Evolutionary conservation across 2,888 invertebrate genomes (phyloP).

Genomic region (Herminia tarsipennalis): DNA sequence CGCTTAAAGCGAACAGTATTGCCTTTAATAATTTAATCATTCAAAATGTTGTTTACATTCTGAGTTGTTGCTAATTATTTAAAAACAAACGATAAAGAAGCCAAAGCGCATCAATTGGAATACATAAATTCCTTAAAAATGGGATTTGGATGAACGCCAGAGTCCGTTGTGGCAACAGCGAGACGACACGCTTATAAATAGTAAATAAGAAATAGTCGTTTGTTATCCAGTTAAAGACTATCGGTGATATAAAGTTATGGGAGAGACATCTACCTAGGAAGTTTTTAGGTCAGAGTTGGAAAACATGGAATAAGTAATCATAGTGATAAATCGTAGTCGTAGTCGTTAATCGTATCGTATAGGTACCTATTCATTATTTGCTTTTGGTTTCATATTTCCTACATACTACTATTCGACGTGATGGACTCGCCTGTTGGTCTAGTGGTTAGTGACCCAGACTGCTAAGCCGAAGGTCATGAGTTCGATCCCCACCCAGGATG

Average conservation of each 20-base stretch:
- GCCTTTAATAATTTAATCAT: neutral
- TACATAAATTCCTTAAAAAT: conserved; percentile 50
- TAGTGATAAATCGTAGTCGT: too few relatives aligned
- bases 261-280: conserved; percentile 2
- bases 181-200: conserved; percentile 48
- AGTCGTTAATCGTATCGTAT: too few relatives aligned
- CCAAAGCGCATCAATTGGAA: conserved; percentile 43
- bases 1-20: neutral
- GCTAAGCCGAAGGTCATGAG: too few relatives aligned
- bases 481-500: too few relatives aligned
- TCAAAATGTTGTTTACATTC: conserved; percentile 5
- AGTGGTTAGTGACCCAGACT: too few relatives aligned
- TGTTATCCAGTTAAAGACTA: conserved; percentile 22
- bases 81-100: conserved; percentile 32
- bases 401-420: too few relatives aligned
- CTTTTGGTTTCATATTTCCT: too few relatives aligned
- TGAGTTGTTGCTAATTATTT: conserved; percentile 22
- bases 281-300: neutral
- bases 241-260: conserved; percentile 4
- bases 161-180: conserved; percentile 30
- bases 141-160: conserved; percentile 50
- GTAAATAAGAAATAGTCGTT: conserved; percentile 35
- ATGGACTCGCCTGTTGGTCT: too few relatives aligned
- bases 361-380: too few relatives aligned
- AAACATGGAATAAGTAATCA: too few relatives aligned